phyloP scores from a whole-genome alignment of 2,888 invertebrate genomes.

The Lasioglossum leucozonium region DNA sequence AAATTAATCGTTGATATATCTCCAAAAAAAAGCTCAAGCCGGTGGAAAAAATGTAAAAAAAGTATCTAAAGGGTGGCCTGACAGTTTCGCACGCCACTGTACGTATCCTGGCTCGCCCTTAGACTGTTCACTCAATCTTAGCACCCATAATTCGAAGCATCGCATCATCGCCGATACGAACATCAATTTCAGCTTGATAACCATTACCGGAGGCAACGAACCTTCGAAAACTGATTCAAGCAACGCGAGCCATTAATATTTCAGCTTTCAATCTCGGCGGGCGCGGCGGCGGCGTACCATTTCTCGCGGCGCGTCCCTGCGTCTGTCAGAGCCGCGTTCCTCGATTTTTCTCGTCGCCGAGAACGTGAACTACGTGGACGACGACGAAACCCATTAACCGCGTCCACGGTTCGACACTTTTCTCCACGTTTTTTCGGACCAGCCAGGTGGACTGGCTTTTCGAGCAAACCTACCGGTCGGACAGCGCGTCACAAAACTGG shows the following conservation, averaged over 20 bases:
- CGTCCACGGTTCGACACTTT: constrained; percentile 58
- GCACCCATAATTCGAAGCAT: neutral
- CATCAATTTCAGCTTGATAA: constrained; percentile 11
- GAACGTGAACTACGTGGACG: constrained; percentile 34
- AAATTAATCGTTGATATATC: too few relatives aligned
- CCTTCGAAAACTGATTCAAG: neutral
- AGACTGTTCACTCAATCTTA: too few relatives aligned
- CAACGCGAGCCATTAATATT: neutral
- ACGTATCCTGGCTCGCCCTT: too few relatives aligned
- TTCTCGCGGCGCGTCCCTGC: neutral
- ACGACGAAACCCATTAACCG: constrained; percentile 59
- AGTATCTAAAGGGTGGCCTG: too few relatives aligned
- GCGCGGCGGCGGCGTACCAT: neutral
- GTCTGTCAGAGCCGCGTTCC: constrained; percentile 45
- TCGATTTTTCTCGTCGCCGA: constrained; percentile 33
- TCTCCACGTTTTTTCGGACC: constrained; percentile 25
- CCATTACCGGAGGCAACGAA: constrained; percentile 4
- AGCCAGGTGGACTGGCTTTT: neutral
- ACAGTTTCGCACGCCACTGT: too few relatives aligned
- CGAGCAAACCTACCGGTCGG: constrained; percentile 25
- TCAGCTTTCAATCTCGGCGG: constrained; percentile 2
- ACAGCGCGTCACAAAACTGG: constrained; percentile 48
- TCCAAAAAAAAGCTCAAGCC: too few relatives aligned
- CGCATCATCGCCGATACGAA: neutral
- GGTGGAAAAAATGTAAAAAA: too few relatives aligned